These are phyloP conservation scores for Nebria brevicollis DNA, from an alignment of 2,888 invertebrate species.

Conservation along the genomic window DNA sequence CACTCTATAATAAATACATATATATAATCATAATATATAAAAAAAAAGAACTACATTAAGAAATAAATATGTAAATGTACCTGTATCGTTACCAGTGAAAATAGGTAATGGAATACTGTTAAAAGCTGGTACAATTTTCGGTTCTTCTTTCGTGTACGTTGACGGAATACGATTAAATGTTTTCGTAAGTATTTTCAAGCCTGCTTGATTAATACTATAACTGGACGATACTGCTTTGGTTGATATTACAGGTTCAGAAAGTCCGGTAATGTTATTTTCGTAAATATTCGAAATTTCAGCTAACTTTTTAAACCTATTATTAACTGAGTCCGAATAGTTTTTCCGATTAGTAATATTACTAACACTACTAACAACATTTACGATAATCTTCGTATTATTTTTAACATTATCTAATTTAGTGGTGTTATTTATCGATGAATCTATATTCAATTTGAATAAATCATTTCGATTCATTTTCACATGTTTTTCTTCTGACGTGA, in stretches of 20 bases:
- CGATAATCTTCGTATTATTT: conserved; percentile 7
- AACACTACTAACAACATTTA: conserved; percentile 16
- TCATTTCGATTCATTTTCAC: conserved; percentile 49
- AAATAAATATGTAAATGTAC: conserved; percentile 31
- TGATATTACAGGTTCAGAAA: conserved; percentile 67
- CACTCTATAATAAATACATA: conserved; percentile 59
- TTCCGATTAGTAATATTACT: conserved; percentile 18
- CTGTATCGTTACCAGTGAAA: conserved; percentile 46
- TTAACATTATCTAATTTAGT: background rate
- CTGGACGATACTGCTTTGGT: conserved; percentile 71
- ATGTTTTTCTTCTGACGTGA: conserved; percentile 50
- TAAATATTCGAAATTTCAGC: conserved; percentile 69
- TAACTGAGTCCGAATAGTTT: conserved; percentile 56
- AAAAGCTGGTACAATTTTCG: conserved; percentile 64
- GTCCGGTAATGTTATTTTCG: conserved; percentile 66
- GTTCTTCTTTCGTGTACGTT: conserved; percentile 64
- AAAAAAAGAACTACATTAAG: too few species aligned
- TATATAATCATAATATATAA: too few species aligned
- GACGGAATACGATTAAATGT: conserved; percentile 68
- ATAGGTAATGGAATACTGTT: conserved; percentile 58
- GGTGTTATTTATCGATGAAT: conserved; percentile 26
- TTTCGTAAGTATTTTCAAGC: conserved; percentile 74
- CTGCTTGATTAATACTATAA: conserved; percentile 72
- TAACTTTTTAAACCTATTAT: conserved; percentile 67
- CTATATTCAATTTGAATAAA: conserved; percentile 28